Evolutionary conservation across 1,140 invertebrate species (phyloP).

Genomic region (Pristionchus pacificus): DNA sequence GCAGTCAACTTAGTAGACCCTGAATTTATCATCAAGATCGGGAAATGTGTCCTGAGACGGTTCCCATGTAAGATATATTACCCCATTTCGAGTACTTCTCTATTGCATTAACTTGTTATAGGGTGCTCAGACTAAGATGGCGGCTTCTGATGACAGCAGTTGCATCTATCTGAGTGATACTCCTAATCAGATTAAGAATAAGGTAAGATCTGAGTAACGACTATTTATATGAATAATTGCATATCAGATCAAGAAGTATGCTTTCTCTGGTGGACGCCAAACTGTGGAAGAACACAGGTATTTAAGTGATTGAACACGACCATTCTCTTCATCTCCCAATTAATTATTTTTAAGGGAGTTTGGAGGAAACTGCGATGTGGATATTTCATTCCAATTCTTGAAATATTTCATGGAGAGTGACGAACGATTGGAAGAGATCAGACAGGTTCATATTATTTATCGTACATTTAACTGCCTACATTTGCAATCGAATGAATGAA

Average conservation of each 20-base stretch:
- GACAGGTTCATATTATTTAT: slow-evolving; percentile 63
- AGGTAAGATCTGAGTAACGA: slow-evolving; percentile 62
- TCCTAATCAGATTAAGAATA: slow-evolving; percentile 92
- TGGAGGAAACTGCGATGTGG: slow-evolving; percentile 91
- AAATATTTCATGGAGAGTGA: slow-evolving; percentile 94
- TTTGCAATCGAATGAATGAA: slow-evolving; percentile 10
- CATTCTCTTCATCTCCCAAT: not conserved
- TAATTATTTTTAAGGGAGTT: not conserved
- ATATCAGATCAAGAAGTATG: slow-evolving; percentile 86
- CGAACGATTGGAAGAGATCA: slow-evolving; percentile 75
- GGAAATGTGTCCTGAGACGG: too few species aligned
- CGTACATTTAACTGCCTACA: slow-evolving; percentile 7
- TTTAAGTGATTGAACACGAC: slow-evolving; percentile 58
- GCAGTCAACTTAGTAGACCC: too few species aligned
- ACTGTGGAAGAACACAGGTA: slow-evolving; percentile 84
- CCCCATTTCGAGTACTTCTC: not conserved
- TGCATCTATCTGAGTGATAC: slow-evolving; percentile 93
- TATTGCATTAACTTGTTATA: slow-evolving; percentile 62
- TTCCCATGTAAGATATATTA: too few species aligned
- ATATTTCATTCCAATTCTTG: slow-evolving; percentile 92
- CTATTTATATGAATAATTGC: slow-evolving; percentile 12
- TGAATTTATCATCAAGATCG: too few species aligned
- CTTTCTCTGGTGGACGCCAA: slow-evolving; percentile 89
- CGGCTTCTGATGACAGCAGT: slow-evolving; percentile 84
- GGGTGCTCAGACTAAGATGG: slow-evolving; percentile 96